phyloP scores from a whole-genome alignment of 2,113 vertebrate genomes.

The Gavialis gangeticus region DNA sequence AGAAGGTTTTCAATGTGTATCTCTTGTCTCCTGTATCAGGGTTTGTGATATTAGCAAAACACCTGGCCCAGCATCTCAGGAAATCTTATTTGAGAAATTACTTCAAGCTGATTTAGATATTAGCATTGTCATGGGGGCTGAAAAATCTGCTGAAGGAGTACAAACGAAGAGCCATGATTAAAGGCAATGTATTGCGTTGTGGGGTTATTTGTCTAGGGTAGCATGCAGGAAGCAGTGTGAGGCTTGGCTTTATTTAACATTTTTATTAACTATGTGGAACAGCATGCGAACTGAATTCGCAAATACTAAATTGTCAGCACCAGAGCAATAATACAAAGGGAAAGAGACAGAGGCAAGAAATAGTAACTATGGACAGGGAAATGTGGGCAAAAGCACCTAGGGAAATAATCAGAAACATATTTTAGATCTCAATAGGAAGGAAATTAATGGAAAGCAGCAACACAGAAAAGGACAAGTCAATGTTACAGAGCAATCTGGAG shows the following conservation, averaged over 20 bases:
- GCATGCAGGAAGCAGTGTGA: rapidly evolving
- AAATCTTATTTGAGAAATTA: background rate
- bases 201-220: background rate
- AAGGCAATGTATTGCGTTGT: background rate
- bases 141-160: background rate
- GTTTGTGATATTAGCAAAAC: background rate
- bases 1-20: no score
- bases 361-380: background rate
- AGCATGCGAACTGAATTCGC: background rate
- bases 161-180: background rate
- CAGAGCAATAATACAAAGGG: background rate
- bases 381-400: background rate
- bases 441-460: background rate
- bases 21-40: no score
- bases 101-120: background rate
- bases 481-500: rapidly evolving
- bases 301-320: rapidly evolving
- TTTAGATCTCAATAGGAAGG: background rate
- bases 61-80: rapidly evolving
- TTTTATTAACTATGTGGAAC: background rate
- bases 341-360: background rate
- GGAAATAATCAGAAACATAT: background rate
- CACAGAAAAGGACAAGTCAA: rapidly evolving
- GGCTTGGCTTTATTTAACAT: background rate
- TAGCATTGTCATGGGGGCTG: background rate